Percentiles rank a stretch among this genome's conserved stretches.
phyloP scores from a whole-genome alignment of 2,113 vertebrate species.

The Orycteropus afer region DNA sequence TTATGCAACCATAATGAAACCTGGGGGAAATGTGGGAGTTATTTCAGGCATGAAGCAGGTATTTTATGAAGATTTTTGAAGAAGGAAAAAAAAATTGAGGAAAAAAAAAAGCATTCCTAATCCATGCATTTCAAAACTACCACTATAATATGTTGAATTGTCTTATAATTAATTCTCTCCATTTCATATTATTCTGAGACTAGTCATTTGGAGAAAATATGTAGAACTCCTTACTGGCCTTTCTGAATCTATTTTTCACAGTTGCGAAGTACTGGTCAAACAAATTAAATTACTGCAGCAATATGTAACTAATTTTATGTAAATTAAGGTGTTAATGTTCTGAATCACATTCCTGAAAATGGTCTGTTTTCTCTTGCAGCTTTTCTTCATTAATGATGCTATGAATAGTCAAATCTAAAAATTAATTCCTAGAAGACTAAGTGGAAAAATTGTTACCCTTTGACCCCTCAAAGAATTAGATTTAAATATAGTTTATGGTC shows the following conservation, averaged over 20 bases:
- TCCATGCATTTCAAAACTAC: constrained; percentile 66
- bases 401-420: constrained; percentile 81
- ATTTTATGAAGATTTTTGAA: constrained; percentile 66
- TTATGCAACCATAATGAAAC: constrained; percentile 60
- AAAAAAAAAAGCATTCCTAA: constrained; percentile 58
- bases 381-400: constrained; percentile 86
- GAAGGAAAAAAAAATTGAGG: constrained; percentile 43
- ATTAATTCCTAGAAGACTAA: constrained; percentile 82
- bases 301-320: constrained; percentile 99
- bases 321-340: constrained; percentile 99
- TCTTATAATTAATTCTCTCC: constrained; percentile 85
- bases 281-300: constrained; percentile 96
- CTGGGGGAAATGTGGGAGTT: constrained; percentile 57
- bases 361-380: constrained; percentile 91
- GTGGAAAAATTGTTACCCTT: constrained; percentile 63
- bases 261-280: constrained; percentile 92
- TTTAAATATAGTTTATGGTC: constrained; percentile 76
- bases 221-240: constrained; percentile 86
- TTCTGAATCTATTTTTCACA: constrained; percentile 92
- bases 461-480: constrained; percentile 77
- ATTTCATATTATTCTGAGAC: constrained; percentile 86
- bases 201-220: constrained; percentile 89
- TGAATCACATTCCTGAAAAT: constrained; percentile 92
- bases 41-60: constrained; percentile 60
- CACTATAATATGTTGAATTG: constrained; percentile 60